phyloP scores from a whole-genome alignment of 1,140 invertebrate genomes.

The Drosophila novamexicana region DNA sequence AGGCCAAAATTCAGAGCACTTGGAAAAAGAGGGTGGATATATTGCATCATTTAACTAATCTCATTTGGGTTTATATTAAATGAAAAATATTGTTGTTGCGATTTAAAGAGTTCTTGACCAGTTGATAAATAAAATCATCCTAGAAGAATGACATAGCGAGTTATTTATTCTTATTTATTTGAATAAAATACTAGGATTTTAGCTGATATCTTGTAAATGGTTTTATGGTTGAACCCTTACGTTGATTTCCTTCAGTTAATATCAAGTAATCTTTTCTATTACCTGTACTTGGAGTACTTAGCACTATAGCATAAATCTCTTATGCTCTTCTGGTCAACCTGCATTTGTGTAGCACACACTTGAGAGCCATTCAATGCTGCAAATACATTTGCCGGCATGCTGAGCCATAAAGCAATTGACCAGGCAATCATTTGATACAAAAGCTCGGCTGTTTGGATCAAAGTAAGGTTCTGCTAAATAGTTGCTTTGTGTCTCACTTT shows the following conservation, averaged over 20 bases:
- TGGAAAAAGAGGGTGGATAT: too few relatives aligned
- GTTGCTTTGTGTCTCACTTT: constrained; percentile 21
- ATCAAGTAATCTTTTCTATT: not conserved
- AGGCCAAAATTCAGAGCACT: not conserved
- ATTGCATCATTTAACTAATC: too few relatives aligned
- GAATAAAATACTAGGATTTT: too few relatives aligned
- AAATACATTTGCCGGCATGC: constrained; percentile 72
- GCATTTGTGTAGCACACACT: constrained; percentile 8
- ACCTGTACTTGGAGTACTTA: not conserved
- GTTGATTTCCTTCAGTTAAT: too few relatives aligned
- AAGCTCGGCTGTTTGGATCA: constrained; percentile 66
- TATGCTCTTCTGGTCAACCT: constrained; percentile 4
- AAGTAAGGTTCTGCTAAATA: constrained; percentile 46
- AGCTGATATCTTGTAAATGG: too few relatives aligned
- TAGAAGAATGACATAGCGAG: too few relatives aligned
- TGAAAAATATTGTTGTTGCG: too few relatives aligned
- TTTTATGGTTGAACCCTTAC: too few relatives aligned
- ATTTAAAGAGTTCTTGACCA: too few relatives aligned
- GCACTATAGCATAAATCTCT: not conserved
- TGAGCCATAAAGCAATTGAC: constrained; percentile 80
- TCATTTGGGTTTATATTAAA: too few relatives aligned
- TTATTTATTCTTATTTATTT: too few relatives aligned
- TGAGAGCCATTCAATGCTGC: constrained; percentile 27
- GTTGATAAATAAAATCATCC: too few relatives aligned
- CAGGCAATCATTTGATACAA: constrained; percentile 74